These are phyloP conservation scores for Perdix hodgsoniae DNA, from an alignment of 2,797 vertebrate genomes.

Conservation along the genomic window DNA sequence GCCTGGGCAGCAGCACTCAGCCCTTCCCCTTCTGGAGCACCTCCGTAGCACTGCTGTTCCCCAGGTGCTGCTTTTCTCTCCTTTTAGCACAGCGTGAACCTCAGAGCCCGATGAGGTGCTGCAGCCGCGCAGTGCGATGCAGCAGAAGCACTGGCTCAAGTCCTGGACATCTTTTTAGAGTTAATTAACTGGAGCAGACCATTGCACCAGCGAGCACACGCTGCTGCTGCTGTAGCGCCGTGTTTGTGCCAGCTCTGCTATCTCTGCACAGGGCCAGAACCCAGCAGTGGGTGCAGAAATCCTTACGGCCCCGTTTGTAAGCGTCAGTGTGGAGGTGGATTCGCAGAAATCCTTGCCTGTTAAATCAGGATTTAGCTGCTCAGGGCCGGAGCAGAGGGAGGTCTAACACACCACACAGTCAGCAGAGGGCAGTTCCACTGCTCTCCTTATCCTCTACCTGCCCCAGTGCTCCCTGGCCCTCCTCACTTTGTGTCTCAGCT, in stretches of 20 bases:
- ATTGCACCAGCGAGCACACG: fast-evolving
- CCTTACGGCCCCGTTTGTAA: fast-evolving
- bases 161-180: not conserved
- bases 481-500: fast-evolving
- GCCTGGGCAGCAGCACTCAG: not conserved
- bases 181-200: constrained; percentile 14
- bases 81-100: not conserved
- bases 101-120: fast-evolving
- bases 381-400: not conserved
- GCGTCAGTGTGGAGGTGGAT: fast-evolving
- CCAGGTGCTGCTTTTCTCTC: not conserved
- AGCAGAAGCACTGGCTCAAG: not conserved
- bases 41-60: too few relatives aligned
- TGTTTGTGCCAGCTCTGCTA: not conserved
- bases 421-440: constrained; percentile 60
- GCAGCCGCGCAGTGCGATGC: not conserved
- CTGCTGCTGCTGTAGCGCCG: not conserved
- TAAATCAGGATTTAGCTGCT: fast-evolving
- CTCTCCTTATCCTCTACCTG: constrained; percentile 8
- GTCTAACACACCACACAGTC: not conserved
- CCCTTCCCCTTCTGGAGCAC: not conserved
- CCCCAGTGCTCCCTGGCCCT: not conserved
- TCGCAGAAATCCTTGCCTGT: fast-evolving
- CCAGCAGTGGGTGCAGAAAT: fast-evolving
- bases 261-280: not conserved